Evolutionary conservation across 1,140 invertebrate genomes (phyloP).

Genomic region (Euwallacea fornicatus): DNA sequence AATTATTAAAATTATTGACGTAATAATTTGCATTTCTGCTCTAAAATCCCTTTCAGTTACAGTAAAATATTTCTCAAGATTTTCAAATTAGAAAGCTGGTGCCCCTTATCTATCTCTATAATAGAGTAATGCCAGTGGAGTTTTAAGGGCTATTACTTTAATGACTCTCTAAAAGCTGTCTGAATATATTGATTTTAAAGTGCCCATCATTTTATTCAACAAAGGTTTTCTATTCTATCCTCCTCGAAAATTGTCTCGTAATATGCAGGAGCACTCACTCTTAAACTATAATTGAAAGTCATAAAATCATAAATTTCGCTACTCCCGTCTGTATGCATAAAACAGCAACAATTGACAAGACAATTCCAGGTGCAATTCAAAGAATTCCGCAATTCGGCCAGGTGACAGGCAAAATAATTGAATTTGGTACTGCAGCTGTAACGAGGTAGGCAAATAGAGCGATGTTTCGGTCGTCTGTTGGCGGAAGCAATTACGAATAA

Average conservation of each 20-base stretch:
- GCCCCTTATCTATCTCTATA: neutral
- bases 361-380: too few relatives aligned
- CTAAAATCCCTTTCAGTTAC: too few relatives aligned
- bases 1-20: too few relatives aligned
- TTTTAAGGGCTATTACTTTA: neutral
- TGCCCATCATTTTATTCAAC: too few relatives aligned
- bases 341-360: too few relatives aligned
- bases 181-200: neutral
- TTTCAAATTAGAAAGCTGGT: neutral
- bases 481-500: conserved; percentile 2
- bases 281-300: too few relatives aligned
- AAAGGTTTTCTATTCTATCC: too few relatives aligned
- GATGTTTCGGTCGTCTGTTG: neutral
- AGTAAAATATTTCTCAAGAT: neutral
- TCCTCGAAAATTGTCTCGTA: too few relatives aligned
- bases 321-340: too few relatives aligned
- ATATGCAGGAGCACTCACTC: too few relatives aligned
- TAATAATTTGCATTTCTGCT: too few relatives aligned
- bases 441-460: neutral
- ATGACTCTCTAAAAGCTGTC: neutral
- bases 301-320: too few relatives aligned
- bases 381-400: neutral
- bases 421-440: neutral
- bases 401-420: conserved; percentile 1
- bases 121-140: neutral